phyloP scores from a whole-genome alignment of 2,113 vertebrate species.

The Campylomormyrus tamandua region DNA sequence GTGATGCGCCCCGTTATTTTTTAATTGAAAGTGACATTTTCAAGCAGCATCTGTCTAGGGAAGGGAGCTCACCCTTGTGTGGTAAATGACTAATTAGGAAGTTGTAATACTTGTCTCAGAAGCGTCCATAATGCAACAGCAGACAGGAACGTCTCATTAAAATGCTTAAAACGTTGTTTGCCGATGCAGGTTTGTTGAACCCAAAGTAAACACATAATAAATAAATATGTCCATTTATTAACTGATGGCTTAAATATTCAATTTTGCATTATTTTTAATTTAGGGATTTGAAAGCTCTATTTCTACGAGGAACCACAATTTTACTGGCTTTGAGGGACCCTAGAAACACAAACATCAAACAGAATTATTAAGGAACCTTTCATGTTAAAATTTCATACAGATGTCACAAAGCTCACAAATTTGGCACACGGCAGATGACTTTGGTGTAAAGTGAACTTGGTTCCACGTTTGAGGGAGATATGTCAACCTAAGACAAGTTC shows the following conservation, averaged over 20 bases:
- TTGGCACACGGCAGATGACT: neutral
- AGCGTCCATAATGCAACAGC: neutral
- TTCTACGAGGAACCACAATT: neutral
- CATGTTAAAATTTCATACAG: neutral
- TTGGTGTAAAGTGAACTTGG: neutral
- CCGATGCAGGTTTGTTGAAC: neutral
- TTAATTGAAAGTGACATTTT: constrained; percentile 62
- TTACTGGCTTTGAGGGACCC: neutral
- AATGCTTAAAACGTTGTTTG: neutral
- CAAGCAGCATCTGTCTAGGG: constrained; percentile 47
- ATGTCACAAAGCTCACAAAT: neutral
- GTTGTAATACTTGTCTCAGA: constrained; percentile 30
- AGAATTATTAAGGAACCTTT: neutral
- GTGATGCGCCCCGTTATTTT: constrained; percentile 39
- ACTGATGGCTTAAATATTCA: neutral
- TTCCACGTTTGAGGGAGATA: neutral
- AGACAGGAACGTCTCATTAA: constrained; percentile 26
- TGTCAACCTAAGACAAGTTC: neutral
- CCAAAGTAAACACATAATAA: neutral
- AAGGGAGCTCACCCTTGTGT: constrained; percentile 26
- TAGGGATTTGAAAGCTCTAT: neutral
- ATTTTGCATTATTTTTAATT: neutral
- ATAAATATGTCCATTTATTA: neutral
- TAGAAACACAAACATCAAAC: neutral
- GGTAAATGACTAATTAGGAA: constrained; percentile 47